Base-by-base conservation (phyloP, 2,888 invertebrate species). In the Apamea crenata region DNA sequence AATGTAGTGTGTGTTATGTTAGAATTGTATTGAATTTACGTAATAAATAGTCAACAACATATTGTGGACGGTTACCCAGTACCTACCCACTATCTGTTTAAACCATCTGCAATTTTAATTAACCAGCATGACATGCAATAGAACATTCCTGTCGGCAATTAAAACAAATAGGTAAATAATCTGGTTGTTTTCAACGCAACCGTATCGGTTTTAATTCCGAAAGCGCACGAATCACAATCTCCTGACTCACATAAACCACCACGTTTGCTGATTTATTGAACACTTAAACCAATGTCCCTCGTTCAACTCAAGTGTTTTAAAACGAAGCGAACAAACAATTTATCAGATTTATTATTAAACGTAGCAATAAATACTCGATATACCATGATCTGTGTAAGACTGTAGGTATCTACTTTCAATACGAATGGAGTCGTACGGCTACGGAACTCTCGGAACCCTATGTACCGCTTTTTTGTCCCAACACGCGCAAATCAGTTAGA, bases 271-370 rank as follows among this genome's bases (percentile, higher is more conserved):
- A 95, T 94, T 94, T 95, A 95, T 93, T 86, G 88, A 87, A 91
- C 92, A 93, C 94, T 94, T 93, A 93, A 91, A 92, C 92, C 92
- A 91, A 93, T 93, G 93, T 91, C 92, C 91, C 90, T 89, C 90
- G 89, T 88, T 89, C 77, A 84, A 86, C 88, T 86, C 88, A 90
- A 93, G 93, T 93, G 90, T 93, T 94, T 94, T 94, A 93, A 94
- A 94, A 91, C 87, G 88, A 88, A 88, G 82, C 79, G 82, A 81
- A 88, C 88, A 88, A 87, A 89, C 88, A 89, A 86, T 91, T 87
- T 86, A 87, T 89, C 88, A 89, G 87, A 91, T 90, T 89, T 89
- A 91, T 87, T 83, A 80, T 80, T 66, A 78, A 80, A 80, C 59
- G 74, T 74, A 76, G 67, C 86, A 50, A 73, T 84, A 82, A 82